A percentile compares a stretch with the other conserved stretches of the same genome.
Evolutionary conservation across 2,888 invertebrate species (phyloP).

Genomic region (Ferrisia virgata): DNA sequence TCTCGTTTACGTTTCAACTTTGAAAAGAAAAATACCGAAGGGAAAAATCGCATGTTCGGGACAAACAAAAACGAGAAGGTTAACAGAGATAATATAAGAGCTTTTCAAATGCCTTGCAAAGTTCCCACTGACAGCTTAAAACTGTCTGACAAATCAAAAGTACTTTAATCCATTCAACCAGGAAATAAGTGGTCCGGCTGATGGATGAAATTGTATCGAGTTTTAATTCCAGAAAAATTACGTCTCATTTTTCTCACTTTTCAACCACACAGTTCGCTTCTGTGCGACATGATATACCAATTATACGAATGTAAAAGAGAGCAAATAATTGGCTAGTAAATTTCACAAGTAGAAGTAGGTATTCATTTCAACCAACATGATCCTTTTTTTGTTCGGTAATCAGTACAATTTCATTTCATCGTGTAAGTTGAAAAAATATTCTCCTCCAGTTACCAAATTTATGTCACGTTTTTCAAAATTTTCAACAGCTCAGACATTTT

Average conservation of each 20-base stretch:
- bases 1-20: not conserved
- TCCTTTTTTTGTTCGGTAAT: not conserved
- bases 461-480: not conserved
- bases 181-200: not conserved
- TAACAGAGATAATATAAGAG: not conserved
- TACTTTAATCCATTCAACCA: not conserved
- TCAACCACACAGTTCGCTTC: not conserved
- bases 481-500: not conserved
- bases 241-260: not conserved
- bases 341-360: not conserved
- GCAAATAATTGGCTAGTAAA: not conserved
- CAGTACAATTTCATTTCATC: not conserved
- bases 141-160: conserved; percentile 5
- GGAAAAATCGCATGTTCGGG: not conserved
- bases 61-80: not conserved
- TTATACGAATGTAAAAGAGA: not conserved
- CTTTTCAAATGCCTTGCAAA: not conserved
- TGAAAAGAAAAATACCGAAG: not conserved
- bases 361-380: not conserved
- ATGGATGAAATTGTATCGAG: not conserved
- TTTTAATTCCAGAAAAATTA: not conserved
- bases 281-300: not conserved
- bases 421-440: not conserved
- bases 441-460: not conserved
- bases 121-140: not conserved